phyloP scores from a whole-genome alignment of 2,113 vertebrate species.

The Cavia aperea region DNA sequence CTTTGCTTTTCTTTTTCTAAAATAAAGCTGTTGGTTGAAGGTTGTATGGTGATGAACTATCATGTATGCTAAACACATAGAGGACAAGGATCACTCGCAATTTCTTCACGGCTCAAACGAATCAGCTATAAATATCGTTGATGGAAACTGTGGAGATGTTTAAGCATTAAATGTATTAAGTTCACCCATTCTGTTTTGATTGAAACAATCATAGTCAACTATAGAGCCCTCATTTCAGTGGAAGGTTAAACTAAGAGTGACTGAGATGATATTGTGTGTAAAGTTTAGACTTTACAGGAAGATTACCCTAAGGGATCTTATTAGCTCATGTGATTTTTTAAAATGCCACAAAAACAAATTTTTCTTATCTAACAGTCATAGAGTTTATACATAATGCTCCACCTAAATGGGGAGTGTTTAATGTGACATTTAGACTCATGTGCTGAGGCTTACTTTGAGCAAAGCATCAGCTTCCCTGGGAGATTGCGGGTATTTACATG shows the following conservation, averaged over 20 bases:
- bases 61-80: slow-evolving; percentile 77
- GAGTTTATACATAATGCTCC: slow-evolving; percentile 64
- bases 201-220: slow-evolving; percentile 79
- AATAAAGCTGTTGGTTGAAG: slow-evolving; percentile 66
- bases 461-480: slow-evolving; percentile 69
- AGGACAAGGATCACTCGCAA: slow-evolving; percentile 72
- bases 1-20: slow-evolving; percentile 66
- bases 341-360: slow-evolving; percentile 67
- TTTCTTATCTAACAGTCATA: slow-evolving; percentile 64
- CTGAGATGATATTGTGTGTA: slow-evolving; percentile 73
- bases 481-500: slow-evolving; percentile 76
- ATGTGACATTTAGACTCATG: slow-evolving; percentile 72
- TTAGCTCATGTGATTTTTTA: slow-evolving; percentile 77
- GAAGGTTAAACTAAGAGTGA: slow-evolving; percentile 77
- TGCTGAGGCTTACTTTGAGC: slow-evolving; percentile 71
- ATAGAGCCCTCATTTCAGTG: slow-evolving; percentile 72
- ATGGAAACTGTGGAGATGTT: slow-evolving; percentile 75
- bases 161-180: slow-evolving; percentile 71
- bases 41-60: slow-evolving; percentile 73
- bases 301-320: slow-evolving; percentile 76
- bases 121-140: slow-evolving; percentile 74
- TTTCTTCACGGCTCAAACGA: slow-evolving; percentile 79
- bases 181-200: slow-evolving; percentile 75
- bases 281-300: slow-evolving; percentile 63
- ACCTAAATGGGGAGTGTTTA: slow-evolving; percentile 70